phyloP scores from a whole-genome alignment of 2,888 invertebrate genomes.

The Diplolepis rosae region DNA sequence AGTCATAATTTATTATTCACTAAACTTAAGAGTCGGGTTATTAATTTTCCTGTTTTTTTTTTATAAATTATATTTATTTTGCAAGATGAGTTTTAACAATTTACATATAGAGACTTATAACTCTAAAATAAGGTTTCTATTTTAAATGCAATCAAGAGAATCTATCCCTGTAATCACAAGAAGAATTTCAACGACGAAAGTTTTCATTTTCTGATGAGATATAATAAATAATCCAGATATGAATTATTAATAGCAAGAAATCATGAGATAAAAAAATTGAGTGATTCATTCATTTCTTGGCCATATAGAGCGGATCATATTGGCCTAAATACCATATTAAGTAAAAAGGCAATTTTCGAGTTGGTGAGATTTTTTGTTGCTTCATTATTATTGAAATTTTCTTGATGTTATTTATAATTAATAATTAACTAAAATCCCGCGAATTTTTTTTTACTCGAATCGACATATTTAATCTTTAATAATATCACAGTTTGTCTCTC shows the following conservation, averaged over 20 bases:
- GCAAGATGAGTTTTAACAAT: conserved; percentile 25
- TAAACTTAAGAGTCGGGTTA: too few relatives aligned
- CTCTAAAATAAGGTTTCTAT: conserved; percentile 17
- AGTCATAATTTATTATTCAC: too few relatives aligned
- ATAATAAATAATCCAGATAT: background rate
- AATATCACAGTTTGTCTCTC: conserved; percentile 69
- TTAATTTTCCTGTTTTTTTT: background rate
- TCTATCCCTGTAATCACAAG: background rate
- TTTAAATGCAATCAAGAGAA: conserved; percentile 11
- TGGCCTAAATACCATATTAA: background rate
- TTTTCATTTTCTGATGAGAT: background rate
- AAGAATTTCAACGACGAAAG: background rate
- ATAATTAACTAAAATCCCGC: conserved; percentile 10
- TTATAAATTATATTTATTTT: conserved; percentile 29
- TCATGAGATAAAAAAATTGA: background rate
- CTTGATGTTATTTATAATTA: conserved; percentile 25
- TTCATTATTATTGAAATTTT: conserved; percentile 5
- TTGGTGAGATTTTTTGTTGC: conserved; percentile 12
- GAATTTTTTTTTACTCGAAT: conserved; percentile 48
- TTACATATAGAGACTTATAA: conserved; percentile 24
- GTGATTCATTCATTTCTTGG: background rate
- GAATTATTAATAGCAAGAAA: conserved; percentile 20
- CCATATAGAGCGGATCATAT: background rate
- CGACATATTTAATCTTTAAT: conserved; percentile 61
- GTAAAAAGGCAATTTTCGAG: conserved; percentile 2